A percentile compares a stretch with the other conserved stretches of the same genome.
phyloP scores from a whole-genome alignment of 2,888 invertebrate species.

The Charanyca ferruginea region DNA sequence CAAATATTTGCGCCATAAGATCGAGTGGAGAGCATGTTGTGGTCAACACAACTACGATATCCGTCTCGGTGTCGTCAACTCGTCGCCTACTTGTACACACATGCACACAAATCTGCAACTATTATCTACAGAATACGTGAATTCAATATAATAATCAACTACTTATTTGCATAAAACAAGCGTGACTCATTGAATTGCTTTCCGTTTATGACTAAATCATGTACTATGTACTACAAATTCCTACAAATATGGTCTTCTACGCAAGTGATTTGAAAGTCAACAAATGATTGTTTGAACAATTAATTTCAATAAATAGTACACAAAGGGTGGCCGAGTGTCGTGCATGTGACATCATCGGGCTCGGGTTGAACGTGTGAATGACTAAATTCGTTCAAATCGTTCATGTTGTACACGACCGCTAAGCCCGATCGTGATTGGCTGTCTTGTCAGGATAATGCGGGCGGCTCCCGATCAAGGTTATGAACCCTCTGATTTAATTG shows the following conservation, averaged over 20 bases:
- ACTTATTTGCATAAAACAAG: conserved; percentile 51
- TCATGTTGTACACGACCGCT: conserved; percentile 74
- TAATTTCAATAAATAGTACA: conserved; percentile 56
- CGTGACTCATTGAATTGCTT: conserved; percentile 50
- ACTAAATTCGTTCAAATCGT: conserved; percentile 80
- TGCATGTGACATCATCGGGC: conserved; percentile 41
- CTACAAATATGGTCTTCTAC: conserved; percentile 44
- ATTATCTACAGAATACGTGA: conserved; percentile 31
- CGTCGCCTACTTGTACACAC: conserved; percentile 48
- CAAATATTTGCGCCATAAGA: conserved; percentile 85
- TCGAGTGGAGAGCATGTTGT: conserved; percentile 74
- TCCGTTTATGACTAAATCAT: conserved; percentile 46
- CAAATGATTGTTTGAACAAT: conserved; percentile 53
- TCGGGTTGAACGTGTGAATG: conserved; percentile 65
- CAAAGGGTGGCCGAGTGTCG: conserved; percentile 49
- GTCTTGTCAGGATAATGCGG: conserved; percentile 84
- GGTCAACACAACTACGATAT: conserved; percentile 82
- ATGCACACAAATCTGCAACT: conserved; percentile 51
- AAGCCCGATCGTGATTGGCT: conserved; percentile 83
- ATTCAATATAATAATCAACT: conserved; percentile 12
- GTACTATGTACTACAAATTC: conserved; percentile 36
- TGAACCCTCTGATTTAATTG: conserved; percentile 88
- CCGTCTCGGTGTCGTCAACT: conserved; percentile 58
- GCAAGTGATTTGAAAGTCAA: conserved; percentile 62
- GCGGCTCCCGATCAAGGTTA: conserved; percentile 81